Percentiles rank a stretch among this genome's conserved stretches.
phyloP scores from a whole-genome alignment of 2,797 vertebrate genomes.

The Cossypha polioptera region DNA sequence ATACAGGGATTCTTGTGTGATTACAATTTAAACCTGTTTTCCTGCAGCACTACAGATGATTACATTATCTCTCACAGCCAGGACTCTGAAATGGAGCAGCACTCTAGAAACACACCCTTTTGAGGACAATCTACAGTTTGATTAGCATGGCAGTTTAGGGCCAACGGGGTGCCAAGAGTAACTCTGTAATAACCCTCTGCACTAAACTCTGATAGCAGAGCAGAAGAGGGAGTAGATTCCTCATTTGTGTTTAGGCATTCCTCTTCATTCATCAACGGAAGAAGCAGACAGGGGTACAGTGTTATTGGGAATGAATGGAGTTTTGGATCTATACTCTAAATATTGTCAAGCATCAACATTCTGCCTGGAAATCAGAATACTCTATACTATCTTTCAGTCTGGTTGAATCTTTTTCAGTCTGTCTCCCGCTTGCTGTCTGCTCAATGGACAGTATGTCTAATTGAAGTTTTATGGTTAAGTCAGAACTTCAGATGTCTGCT shows the following conservation, averaged over 20 bases:
- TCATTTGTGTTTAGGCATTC: neutral
- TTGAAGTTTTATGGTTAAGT: neutral
- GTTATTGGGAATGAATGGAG: neutral
- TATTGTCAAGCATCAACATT: neutral
- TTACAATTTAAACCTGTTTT: conserved; percentile 7
- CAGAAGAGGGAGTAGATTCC: neutral
- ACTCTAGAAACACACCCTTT: neutral
- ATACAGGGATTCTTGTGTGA: neutral
- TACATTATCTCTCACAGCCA: neutral
- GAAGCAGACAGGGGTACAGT: neutral
- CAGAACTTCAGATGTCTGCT: neutral
- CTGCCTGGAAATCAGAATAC: neutral
- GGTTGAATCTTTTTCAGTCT: neutral
- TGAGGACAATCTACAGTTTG: neutral
- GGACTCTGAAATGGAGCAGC: neutral
- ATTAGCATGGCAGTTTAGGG: neutral
- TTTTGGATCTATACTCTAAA: neutral
- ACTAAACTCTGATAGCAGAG: neutral
- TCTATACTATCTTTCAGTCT: neutral
- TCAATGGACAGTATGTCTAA: neutral
- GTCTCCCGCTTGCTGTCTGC: neutral
- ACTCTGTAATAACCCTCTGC: neutral
- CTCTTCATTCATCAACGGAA: neutral
- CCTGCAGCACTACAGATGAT: neutral
- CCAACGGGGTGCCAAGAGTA: neutral